Base-by-base conservation (phyloP, 1,140 invertebrate genomes). In the Tigriopus japonicus region DNA sequence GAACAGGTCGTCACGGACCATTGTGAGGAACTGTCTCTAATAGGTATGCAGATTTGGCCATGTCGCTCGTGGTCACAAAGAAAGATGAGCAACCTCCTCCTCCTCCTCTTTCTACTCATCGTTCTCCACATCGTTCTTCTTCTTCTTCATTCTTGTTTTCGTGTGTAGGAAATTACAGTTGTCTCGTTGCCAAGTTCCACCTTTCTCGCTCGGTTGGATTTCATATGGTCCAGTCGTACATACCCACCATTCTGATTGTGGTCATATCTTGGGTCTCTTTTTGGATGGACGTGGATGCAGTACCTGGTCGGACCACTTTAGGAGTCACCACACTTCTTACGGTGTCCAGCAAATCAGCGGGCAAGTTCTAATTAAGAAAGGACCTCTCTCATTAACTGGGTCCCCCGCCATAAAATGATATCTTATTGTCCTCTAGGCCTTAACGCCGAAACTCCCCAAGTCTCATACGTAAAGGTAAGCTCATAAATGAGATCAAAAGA, bases 241-340 rank as follows among this genome's bases (percentile, higher is more conserved):
- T 82, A 53, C 80, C 80, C 1, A 81, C 78, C 12, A 78, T 79
- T 42, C 66, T 81, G 21, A 81, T 82, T 62, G 80, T 81, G 13
- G 79, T 80, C 56, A 80, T 81, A 56, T 79, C 77, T 5, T 81
- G 81, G 81, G 78, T 81, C 23, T 77, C 75, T 14, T 80, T 80
- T 65, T 81, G 79, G 79, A 73, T 80, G 70, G 78, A 80, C 64
- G 77, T 80, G 7, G 77, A 81, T 56, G 75, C 79, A 6, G 77
- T 80, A 23, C 79, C 79, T 1, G 78, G 77, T 14, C 67, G 79
- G 43, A 77, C 78, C 14, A 78, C 79, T 6, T 70, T 81, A 6
- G 76, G 77, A 5, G 78, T 81, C 52, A 81, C 79, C 6, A 81
- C 78, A 0, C 70, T 79, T 19, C 68, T 79, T 12, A 77, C 77